Conservation (phyloP, 1,140 invertebrate species). For the Zaprionus gabonicus region DNA sequence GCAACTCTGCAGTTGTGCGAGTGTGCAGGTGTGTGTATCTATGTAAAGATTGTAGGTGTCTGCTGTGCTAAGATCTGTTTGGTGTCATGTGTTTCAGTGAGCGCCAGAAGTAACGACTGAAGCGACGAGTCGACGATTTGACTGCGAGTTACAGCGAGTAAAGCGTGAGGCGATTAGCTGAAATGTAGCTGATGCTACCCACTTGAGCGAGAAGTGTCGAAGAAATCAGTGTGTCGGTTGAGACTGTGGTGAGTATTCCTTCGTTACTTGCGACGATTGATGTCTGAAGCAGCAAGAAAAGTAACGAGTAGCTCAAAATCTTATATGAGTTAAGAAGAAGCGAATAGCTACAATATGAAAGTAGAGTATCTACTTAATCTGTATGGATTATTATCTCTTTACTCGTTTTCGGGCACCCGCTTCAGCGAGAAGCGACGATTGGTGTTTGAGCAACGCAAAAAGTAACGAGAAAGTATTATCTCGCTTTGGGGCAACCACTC, state of each 20-base stretch:
- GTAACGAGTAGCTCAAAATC: too few relatives aligned
- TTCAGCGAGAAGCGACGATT: neutral
- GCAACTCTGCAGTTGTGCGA: conserved; percentile 24
- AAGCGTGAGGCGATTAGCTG: neutral
- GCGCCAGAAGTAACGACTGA: neutral
- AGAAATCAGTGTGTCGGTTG: neutral
- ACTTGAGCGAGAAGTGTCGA: neutral
- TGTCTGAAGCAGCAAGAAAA: too few relatives aligned
- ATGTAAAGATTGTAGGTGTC: neutral
- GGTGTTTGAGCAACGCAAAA: too few relatives aligned
- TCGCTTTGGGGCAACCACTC: neutral
- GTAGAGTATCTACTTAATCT: neutral
- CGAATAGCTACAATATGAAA: neutral
- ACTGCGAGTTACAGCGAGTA: neutral
- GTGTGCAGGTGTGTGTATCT: conserved; percentile 19
- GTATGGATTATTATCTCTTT: neutral
- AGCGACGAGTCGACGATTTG: neutral
- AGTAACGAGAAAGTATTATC: too few relatives aligned
- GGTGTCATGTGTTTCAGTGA: neutral
- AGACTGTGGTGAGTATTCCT: neutral
- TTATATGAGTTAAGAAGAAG: too few relatives aligned
- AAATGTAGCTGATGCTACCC: too few relatives aligned
- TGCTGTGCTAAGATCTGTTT: neutral
- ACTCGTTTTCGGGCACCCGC: neutral
- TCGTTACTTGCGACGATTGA: neutral